Base-by-base conservation (phyloP, 2,888 invertebrate genomes). In the Xanthia togata region DNA sequence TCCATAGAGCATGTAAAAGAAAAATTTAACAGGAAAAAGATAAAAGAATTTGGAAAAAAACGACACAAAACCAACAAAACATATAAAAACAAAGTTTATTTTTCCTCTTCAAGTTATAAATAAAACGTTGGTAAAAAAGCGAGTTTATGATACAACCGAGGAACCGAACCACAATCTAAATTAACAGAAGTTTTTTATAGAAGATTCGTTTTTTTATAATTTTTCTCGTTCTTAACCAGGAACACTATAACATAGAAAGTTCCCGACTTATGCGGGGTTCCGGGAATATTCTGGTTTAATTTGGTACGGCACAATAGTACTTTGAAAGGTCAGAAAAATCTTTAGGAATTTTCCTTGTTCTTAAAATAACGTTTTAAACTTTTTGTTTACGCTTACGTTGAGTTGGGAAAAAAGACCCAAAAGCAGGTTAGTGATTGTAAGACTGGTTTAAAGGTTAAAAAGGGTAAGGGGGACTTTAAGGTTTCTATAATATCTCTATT, bases 281-380 rank as follows among this genome's bases (percentile, higher is more conserved):
- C n/a, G 41, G n/a, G 53, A 57, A 62, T n/a, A 64, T 31, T 47
- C 20, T 20, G 20, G 26, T 41, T 63, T 62, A 57, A 47, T 76
- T 81, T 73, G 31, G 68, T 55, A 14, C 38, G 38, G 35, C 6
- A 44, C 14, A 31, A 8, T 8, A 31, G 20, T 63, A 68, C 12
- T 31, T 47, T 26, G 0, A 76, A 82, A 76, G 50, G 82, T 76
- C 64, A 71, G 20, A 6, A 50, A 35, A 6, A 14, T 35, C 23
- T 59, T 60, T 35, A 2, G 17, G 31, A 35, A 0, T n/a, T 75
- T 71, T 81, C 71, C 60, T 55, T 65, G 38, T 85, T 72, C 82
- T 35, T 31, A 69, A 84, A 75, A 81, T 76, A 83, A 47, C 2
- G 14, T 60, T 68, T n/a, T 0, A 4, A 69, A 64, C 68, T 65